These are phyloP conservation scores for Sturmia bella DNA, from an alignment of 2,888 invertebrate genomes.

Conservation along the genomic window DNA sequence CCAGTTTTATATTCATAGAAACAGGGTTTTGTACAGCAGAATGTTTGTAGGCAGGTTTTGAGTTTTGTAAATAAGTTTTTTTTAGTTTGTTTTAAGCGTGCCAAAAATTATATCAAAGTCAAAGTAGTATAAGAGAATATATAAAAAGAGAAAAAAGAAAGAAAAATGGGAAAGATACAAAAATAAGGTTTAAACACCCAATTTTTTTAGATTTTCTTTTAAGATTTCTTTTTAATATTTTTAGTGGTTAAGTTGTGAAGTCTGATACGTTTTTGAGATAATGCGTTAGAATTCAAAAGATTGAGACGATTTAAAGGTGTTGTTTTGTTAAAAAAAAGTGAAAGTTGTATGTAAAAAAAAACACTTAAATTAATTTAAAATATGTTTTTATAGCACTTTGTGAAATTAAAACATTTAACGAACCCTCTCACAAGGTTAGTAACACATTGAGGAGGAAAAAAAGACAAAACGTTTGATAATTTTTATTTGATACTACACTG, in stretches of 20 bases:
- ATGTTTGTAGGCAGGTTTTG: constrained; percentile 19
- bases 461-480: not conserved
- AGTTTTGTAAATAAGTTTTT: constrained; percentile 24
- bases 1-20: constrained; percentile 11
- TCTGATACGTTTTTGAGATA: constrained; percentile 36
- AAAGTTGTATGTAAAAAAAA: constrained; percentile 17
- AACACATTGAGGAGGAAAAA: not conserved
- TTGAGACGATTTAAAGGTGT: constrained; percentile 20
- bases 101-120: constrained; percentile 57
- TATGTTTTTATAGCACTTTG: too few relatives aligned
- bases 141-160: constrained; percentile 64
- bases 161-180: constrained; percentile 61
- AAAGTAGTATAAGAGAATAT: constrained; percentile 53
- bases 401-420: too few relatives aligned
- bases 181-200: constrained; percentile 64
- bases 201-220: constrained; percentile 34
- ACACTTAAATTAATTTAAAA: not conserved
- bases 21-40: not conserved
- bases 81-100: constrained; percentile 60
- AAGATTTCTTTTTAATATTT: constrained; percentile 11
- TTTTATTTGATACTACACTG: too few relatives aligned
- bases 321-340: not conserved
- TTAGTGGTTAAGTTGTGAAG: constrained; percentile 51
- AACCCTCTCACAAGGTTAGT: not conserved
- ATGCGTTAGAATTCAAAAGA: constrained; percentile 19